Conservation (phyloP, 2,797 vertebrate genomes). For the Mionectes olivaceus region DNA sequence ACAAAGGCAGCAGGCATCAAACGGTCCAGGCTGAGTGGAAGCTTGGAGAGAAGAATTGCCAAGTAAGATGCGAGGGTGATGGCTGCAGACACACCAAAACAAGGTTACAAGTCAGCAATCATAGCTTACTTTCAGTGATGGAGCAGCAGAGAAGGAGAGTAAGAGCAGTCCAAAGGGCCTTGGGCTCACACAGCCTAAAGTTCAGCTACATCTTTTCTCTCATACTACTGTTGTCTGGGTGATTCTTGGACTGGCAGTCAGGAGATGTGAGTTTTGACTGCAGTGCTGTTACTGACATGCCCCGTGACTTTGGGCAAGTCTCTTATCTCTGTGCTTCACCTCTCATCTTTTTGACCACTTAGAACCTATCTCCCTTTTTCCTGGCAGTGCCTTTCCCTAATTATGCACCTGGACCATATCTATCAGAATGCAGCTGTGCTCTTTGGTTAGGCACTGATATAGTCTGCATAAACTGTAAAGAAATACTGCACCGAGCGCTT, state of each 20-base stretch:
- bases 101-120: not conserved
- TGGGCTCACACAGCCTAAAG: not conserved
- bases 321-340: not conserved
- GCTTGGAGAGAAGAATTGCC: not conserved
- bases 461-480: not conserved
- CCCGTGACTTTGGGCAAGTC: not conserved
- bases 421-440: not conserved
- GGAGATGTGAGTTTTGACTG: not conserved
- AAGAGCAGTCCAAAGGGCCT: not conserved
- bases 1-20: slow-evolving; percentile 35
- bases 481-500: not conserved
- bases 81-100: not conserved
- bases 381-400: not conserved
- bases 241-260: not conserved
- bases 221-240: not conserved
- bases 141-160: not conserved
- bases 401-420: not conserved
- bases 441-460: not conserved
- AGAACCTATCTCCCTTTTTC: not conserved
- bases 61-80: not conserved
- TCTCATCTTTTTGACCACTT: not conserved
- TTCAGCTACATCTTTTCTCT: not conserved
- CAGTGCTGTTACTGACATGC: not conserved
- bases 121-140: not conserved
- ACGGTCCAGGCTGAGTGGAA: not conserved